Evolutionary conservation across 2,888 invertebrate species (phyloP).

Genomic region (Autographa pulchrina): DNA sequence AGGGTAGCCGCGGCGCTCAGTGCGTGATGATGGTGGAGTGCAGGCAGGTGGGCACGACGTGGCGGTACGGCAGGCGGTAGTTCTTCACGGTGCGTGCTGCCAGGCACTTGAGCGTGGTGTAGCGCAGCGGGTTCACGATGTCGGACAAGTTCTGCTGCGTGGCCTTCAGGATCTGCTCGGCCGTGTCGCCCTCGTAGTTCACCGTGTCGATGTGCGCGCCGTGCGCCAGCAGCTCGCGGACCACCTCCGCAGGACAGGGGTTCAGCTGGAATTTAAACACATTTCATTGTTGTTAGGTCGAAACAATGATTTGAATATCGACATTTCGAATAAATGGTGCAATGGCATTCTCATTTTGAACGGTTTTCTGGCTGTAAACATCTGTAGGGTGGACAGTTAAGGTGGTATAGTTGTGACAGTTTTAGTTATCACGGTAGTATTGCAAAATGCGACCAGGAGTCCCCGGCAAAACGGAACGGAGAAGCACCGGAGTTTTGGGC

Average conservation of each 20-base stretch:
- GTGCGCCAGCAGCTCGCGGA: constrained; percentile 92
- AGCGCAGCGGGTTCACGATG: constrained; percentile 93
- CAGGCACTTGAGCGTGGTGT: constrained; percentile 95
- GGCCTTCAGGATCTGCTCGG: constrained; percentile 91
- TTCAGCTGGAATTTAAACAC: constrained; percentile 74
- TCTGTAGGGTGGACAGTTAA: no score
- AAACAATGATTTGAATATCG: not conserved
- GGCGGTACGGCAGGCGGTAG: constrained; percentile 91
- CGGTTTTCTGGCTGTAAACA: no score
- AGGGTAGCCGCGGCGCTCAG: constrained; percentile 61
- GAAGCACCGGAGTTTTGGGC: no score
- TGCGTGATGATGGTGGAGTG: constrained; percentile 86
- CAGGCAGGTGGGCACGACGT: constrained; percentile 87
- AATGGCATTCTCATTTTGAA: no score
- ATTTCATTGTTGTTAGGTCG: not conserved
- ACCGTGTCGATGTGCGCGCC: constrained; percentile 96
- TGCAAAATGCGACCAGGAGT: no score
- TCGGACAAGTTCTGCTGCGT: constrained; percentile 90
- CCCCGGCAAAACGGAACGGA: no score
- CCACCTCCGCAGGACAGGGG: constrained; percentile 92
- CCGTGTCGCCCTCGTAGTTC: constrained; percentile 93
- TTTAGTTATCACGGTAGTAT: no score
- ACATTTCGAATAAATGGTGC: no score
- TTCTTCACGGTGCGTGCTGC: constrained; percentile 95
- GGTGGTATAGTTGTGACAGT: no score